Evolutionary conservation across 2,113 vertebrate species (phyloP).

Genomic region (Psilopogon haemacephalus): DNA sequence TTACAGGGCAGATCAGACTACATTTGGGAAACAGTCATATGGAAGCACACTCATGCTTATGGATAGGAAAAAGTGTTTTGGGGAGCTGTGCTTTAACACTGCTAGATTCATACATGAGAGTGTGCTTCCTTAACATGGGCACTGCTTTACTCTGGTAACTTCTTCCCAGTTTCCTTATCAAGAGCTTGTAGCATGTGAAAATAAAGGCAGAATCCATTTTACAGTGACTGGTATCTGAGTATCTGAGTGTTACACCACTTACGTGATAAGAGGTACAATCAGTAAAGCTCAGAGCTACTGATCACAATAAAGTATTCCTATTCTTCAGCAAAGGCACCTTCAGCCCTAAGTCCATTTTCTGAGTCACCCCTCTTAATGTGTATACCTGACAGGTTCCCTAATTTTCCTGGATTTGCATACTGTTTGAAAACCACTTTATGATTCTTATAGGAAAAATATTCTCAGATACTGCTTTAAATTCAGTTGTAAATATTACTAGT

Average conservation of each 20-base stretch:
- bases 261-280: background rate
- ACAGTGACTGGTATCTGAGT: background rate
- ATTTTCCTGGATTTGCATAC: background rate
- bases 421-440: background rate
- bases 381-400: background rate
- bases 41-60: background rate
- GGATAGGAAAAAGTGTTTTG: background rate
- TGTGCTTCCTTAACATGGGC: background rate
- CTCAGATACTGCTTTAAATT: background rate
- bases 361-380: background rate
- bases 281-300: background rate
- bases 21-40: background rate
- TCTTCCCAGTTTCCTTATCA: background rate
- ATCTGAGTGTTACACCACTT: background rate
- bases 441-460: background rate
- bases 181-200: background rate
- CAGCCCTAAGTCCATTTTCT: background rate
- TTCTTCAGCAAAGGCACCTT: background rate
- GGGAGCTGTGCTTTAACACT: background rate
- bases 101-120: background rate
- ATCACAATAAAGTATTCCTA: background rate
- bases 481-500: background rate
- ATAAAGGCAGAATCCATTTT: background rate
- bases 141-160: background rate
- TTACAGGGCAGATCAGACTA: background rate